phyloP scores from a whole-genome alignment of 2,797 vertebrate genomes.

The Kryptopterus vitreolus region DNA sequence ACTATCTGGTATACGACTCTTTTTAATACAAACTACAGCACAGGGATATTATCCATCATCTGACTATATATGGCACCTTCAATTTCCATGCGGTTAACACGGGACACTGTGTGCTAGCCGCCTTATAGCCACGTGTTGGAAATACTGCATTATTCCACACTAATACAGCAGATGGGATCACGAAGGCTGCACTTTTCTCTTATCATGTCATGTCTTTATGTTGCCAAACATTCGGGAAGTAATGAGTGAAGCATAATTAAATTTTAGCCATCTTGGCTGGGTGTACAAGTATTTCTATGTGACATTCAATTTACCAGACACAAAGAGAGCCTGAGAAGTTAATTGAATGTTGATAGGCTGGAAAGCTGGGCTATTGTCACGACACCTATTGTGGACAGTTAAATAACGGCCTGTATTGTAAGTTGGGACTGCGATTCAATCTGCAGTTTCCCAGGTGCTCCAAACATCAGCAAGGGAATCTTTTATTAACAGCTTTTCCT shows the following conservation, averaged over 20 bases:
- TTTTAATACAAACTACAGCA: not conserved
- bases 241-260: conserved; percentile 47
- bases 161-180: conserved; percentile 20
- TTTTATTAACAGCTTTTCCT: conserved; percentile 34
- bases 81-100: not conserved
- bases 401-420: conserved; percentile 50
- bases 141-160: conserved; percentile 20
- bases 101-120: not conserved
- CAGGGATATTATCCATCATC: not conserved
- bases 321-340: conserved; percentile 52
- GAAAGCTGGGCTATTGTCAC: conserved; percentile 46
- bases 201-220: conserved; percentile 48
- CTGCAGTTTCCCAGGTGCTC: conserved; percentile 47
- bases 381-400: conserved; percentile 44
- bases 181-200: conserved; percentile 35
- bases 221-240: conserved; percentile 24
- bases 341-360: conserved; percentile 56
- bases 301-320: conserved; percentile 53
- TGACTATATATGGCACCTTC: not conserved
- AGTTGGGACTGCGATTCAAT: conserved; percentile 49
- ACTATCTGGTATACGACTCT: too few relatives aligned
- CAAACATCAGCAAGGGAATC: conserved; percentile 42
- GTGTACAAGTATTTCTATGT: conserved; percentile 51
- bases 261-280: conserved; percentile 38
- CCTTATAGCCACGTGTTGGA: not conserved